A percentile compares a stretch with the other conserved stretches of the same genome.
phyloP scores from a whole-genome alignment of 1,140 invertebrate species.

The Helicorthomorpha holstii region DNA sequence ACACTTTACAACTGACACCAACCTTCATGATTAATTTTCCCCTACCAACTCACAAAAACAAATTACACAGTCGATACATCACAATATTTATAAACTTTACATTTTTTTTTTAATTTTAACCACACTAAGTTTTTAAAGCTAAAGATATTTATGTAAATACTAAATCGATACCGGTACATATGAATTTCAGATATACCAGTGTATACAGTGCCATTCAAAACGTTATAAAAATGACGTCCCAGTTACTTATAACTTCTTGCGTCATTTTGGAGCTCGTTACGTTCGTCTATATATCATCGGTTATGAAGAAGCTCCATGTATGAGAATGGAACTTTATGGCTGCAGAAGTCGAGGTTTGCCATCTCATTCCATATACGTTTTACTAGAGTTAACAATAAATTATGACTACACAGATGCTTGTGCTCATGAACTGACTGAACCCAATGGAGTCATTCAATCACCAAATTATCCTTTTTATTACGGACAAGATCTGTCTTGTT shows the following conservation, averaged over 20 bases:
- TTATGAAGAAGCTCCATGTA: conserved; percentile 13
- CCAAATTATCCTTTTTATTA: conserved; percentile 18
- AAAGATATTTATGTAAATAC: not conserved
- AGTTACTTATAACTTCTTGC: conserved; percentile 15
- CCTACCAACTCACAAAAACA: not conserved
- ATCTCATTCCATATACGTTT: too few species aligned
- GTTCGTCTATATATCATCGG: conserved; percentile 12
- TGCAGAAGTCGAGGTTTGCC: conserved; percentile 14
- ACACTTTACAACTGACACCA: too few species aligned
- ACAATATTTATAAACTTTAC: not conserved
- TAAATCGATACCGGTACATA: not conserved
- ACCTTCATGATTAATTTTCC: not conserved
- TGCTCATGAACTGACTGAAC: conserved; percentile 5
- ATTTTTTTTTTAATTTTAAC: not conserved
- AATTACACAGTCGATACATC: not conserved
- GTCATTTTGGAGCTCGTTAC: conserved; percentile 13
- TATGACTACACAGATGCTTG: conserved; percentile 7
- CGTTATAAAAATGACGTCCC: conserved; percentile 12
- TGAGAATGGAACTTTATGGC: conserved; percentile 15
- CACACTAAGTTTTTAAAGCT: not conserved
- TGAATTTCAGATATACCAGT: conserved; percentile 12
- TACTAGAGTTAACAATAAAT: conserved; percentile 4
- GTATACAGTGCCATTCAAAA: conserved; percentile 13
- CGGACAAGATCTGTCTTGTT: conserved; percentile 16
- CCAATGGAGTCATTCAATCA: conserved; percentile 13